Base-by-base conservation (phyloP, 2,113 vertebrate species). In the Hucho hucho region DNA sequence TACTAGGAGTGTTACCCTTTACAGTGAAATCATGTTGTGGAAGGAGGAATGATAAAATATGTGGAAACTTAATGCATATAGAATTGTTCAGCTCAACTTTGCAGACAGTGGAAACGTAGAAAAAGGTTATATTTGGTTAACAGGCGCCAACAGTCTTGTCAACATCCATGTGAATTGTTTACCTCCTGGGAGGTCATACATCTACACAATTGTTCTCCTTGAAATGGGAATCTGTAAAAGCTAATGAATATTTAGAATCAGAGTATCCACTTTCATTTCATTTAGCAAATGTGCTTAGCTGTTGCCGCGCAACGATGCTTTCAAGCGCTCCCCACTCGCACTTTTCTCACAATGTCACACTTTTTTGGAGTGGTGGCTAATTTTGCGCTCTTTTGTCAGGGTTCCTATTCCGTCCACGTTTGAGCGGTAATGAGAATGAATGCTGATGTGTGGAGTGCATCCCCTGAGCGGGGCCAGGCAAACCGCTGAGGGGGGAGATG, bases 231-330 rank as follows among this genome's bases (percentile, higher is more conserved):
- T 79, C 88, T 72, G 75, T 79, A 77, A 85, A 90, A 81, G 9
- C 83, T 88, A 87, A 90, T 90, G 87, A 89, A 85, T 81, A 90
- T 86, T 91, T 43, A 87, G 69, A 82, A 76, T 87, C 84, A 73
- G 89, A 84, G 79, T 85, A 85, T 83, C 87, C 85, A 79, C 86
- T 89, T 84, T 89, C 82, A 84, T 88, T 91, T 87, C 82, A 84
- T 90, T 89, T 89, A 79, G 79, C 74, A 80, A 89, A 93, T 86
- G 81, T 90, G 86, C 89, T 92, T 90, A 90, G 90, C 89, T 89
- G 89, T 93, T 91, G 92, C 90, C 90, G 92, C 69, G 91, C 91
- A 90, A 87, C 89, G 86, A 86, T 88, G 87, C 80, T 26, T 80
- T 75, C 69, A 86, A 84, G 73, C 72, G 37, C 11, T 70, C 76